Base-by-base conservation (phyloP, 2,113 vertebrate species). In the Megaceryle maxima region DNA sequence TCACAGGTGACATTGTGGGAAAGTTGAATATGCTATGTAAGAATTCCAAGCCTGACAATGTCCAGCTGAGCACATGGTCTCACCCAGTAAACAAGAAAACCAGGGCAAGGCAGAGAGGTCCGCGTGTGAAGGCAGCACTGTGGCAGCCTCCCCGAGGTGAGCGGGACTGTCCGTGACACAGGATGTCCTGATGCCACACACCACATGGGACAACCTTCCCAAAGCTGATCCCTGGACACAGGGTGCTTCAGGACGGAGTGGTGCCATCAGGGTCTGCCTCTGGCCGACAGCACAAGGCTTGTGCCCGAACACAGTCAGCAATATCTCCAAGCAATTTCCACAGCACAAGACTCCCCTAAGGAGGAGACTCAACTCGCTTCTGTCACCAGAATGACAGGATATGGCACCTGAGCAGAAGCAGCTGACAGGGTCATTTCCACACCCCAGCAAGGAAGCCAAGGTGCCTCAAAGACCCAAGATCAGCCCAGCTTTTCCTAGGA, bases 11-110 rank as follows among this genome's bases (percentile, higher is more conserved):
- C 20, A 9, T 6, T 41, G 41, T 8, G 2, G 6, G 75, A 55
- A 75, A 86, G 63, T 12, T 4, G 5, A 3, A 35, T 48, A n/a
- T 46, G 56, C 73, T 57, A 8, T 2, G 0, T 5, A 41, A 66
- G 44, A 53, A 51, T 35, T 22, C 35, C 8, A 68, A 35, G 19
- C 3, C 33, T n/a, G 37, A 50, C 9, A 22, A 16, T 0, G 12
- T 21, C 43, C 59, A 11, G 19, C 17, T 2, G 15, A 41, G 55
- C 6, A 16, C 5, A 1, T 1, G 1, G 11, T 18, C 16, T 35
- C 60, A 46, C 21, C 20, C 51, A 2, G 2, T 1, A 22, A 37
- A 17, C 35, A 56, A 41, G 13, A 68, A 13, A 41, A 35, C 2
- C 41, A 62, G 53, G 33, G 4, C 19, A 24, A 21, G 28, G 48